Percentiles rank a stretch among this genome's conserved stretches.
Evolutionary conservation across 1,140 invertebrate species (phyloP).

Genomic region (Apis cerana): DNA sequence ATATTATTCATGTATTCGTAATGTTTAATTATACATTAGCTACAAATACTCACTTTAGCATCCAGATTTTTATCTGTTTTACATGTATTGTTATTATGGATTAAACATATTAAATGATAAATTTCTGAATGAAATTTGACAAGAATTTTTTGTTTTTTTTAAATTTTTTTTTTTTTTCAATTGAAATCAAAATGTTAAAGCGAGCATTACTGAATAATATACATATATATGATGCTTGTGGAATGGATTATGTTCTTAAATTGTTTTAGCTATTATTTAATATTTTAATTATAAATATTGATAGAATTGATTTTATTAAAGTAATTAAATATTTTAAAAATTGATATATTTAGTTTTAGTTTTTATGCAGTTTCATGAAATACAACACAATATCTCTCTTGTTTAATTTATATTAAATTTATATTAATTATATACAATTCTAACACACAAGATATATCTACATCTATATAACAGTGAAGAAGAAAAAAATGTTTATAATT

Average conservation of each 20-base stretch:
- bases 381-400: slow-evolving; percentile 31
- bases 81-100: too few species aligned
- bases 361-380: slow-evolving; percentile 28
- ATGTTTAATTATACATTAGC: background rate
- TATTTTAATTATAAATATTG: background rate
- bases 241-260: background rate
- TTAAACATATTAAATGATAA: too few species aligned
- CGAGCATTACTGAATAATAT: background rate
- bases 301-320: slow-evolving; percentile 18
- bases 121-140: too few species aligned
- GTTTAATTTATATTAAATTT: slow-evolving; percentile 32
- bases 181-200: too few species aligned
- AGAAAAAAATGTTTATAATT: slow-evolving; percentile 20
- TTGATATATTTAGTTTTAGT: slow-evolving; percentile 25
- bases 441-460: slow-evolving; percentile 39
- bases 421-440: slow-evolving; percentile 42
- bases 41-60: background rate
- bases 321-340: slow-evolving; percentile 2
- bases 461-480: slow-evolving; percentile 24
- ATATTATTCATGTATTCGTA: background rate
- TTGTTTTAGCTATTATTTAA: background rate
- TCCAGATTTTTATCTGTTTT: too few species aligned
- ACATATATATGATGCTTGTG: background rate
- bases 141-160: too few species aligned
- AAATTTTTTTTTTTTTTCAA: too few species aligned